Percentiles rank a stretch among this genome's conserved stretches.
Conservation (phyloP, 2,797 vertebrate genomes). For the Schizopygopsis malacanthus region DNA sequence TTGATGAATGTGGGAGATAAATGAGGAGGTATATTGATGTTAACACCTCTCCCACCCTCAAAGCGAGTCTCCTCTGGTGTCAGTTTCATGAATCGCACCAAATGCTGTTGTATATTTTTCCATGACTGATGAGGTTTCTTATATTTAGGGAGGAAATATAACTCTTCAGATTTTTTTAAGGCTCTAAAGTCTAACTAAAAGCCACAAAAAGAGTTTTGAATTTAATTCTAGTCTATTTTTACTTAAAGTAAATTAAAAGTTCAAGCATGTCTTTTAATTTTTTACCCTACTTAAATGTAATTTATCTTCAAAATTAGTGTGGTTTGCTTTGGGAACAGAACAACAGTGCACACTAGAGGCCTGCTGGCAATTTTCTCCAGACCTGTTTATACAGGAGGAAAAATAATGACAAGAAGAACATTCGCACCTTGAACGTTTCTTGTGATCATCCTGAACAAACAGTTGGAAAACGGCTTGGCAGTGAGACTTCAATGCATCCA, state of each 20-base stretch:
- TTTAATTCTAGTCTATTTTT: slow-evolving; percentile 1
- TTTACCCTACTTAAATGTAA: background rate
- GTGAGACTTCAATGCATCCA: background rate
- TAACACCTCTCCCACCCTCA: slow-evolving; percentile 30
- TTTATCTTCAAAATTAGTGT: background rate
- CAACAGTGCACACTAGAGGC: slow-evolving; percentile 41
- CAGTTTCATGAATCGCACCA: slow-evolving; percentile 16
- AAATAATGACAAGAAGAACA: slow-evolving; percentile 40
- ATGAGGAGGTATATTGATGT: slow-evolving; percentile 38
- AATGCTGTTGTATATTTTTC: slow-evolving; percentile 12
- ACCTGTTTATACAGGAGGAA: slow-evolving; percentile 45
- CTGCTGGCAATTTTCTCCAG: slow-evolving; percentile 18
- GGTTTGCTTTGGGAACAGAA: slow-evolving; percentile 33
- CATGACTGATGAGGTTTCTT: slow-evolving; percentile 10
- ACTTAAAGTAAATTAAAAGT: background rate
- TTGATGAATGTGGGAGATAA: slow-evolving; percentile 26
- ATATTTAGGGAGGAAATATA: slow-evolving; percentile 1
- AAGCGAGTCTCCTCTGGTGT: slow-evolving; percentile 5
- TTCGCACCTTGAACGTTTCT: slow-evolving; percentile 32
- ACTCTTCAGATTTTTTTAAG: background rate
- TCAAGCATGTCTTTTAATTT: slow-evolving; percentile 7
- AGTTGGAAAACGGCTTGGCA: slow-evolving; percentile 24
- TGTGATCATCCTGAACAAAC: slow-evolving; percentile 29
- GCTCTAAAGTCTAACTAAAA: background rate
- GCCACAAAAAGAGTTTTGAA: background rate